Conservation (phyloP, 2,113 vertebrate species). For the Gulo gulo region DNA sequence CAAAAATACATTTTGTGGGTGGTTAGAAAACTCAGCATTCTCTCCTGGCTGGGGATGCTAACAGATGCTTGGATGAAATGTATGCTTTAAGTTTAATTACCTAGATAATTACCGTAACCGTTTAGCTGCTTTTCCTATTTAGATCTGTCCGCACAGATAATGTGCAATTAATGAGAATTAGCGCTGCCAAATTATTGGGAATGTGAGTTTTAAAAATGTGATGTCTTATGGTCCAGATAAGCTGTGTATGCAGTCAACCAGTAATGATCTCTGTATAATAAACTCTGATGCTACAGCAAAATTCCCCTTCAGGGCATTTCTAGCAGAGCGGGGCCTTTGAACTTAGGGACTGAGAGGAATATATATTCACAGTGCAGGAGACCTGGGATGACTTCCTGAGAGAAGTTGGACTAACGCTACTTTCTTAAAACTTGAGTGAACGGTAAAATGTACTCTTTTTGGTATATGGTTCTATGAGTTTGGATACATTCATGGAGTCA, state of each 20-base stretch:
- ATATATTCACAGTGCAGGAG: background rate
- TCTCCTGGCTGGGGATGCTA: background rate
- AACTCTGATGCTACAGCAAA: background rate
- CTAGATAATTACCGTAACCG: slow-evolving; percentile 34
- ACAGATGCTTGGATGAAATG: slow-evolving; percentile 38
- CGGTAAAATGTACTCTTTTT: background rate
- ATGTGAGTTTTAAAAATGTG: slow-evolving; percentile 20
- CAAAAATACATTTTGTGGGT: background rate
- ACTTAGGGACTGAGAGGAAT: background rate
- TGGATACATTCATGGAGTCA: background rate
- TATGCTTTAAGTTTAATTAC: slow-evolving; percentile 38
- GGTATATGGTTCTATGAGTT: background rate
- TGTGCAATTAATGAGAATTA: slow-evolving; percentile 39
- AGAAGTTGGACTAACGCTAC: background rate
- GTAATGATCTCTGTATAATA: background rate
- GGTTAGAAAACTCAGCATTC: background rate
- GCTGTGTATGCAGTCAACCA: background rate
- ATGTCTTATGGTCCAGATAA: background rate
- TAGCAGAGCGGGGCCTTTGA: background rate
- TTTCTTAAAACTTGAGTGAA: background rate
- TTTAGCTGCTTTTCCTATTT: slow-evolving; percentile 36
- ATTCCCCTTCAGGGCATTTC: background rate
- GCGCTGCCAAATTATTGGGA: background rate
- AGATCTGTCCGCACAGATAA: slow-evolving; percentile 14
- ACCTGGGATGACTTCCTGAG: background rate